These are phyloP conservation scores for Phasia obesa DNA, from an alignment of 2,888 invertebrate species.

Conservation along the genomic window DNA sequence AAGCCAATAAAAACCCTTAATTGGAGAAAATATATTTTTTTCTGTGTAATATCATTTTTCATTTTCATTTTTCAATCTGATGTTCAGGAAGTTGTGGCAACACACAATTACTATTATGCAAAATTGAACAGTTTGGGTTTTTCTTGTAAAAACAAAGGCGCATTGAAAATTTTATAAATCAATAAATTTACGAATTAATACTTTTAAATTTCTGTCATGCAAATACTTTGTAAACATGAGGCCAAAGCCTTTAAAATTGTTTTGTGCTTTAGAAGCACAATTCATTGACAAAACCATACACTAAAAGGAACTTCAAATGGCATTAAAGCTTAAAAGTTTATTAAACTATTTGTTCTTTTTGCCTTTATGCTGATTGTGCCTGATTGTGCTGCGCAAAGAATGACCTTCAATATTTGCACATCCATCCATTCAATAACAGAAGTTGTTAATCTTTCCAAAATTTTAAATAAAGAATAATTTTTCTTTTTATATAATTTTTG, in stretches of 20 bases:
- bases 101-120: no score
- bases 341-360: constrained; percentile 28
- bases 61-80: no score
- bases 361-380: background rate
- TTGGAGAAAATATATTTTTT: no score
- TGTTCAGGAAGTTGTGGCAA: no score
- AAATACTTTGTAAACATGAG: background rate
- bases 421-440: constrained; percentile 13
- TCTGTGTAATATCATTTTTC: no score
- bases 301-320: constrained; percentile 9
- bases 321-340: constrained; percentile 38
- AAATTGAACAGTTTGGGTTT: no score
- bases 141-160: no score
- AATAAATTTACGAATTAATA: background rate
- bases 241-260: constrained; percentile 1
- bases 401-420: constrained; percentile 43
- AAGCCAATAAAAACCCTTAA: no score
- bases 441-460: background rate
- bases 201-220: background rate
- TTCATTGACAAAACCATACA: background rate
- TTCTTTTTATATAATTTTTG: no score
- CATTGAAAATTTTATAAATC: no score
- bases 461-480: no score
- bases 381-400: background rate
- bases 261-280: background rate